Conservation (phyloP, 2,888 invertebrate species). For the Bursaphelenchus okinawaensis region DNA sequence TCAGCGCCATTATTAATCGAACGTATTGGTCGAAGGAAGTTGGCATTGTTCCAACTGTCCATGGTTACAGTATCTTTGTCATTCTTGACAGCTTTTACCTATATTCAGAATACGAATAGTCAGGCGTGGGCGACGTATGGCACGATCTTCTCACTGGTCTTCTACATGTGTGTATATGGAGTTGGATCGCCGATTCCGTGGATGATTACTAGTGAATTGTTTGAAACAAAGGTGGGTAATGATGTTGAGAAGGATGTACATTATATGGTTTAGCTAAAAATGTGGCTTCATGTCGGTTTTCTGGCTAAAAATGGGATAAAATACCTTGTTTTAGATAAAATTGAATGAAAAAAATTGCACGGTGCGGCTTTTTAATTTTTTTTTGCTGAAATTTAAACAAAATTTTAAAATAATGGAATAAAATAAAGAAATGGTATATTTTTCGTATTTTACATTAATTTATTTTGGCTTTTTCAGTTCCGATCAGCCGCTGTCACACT, state of each 20-base stretch:
- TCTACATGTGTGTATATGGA: constrained; percentile 57
- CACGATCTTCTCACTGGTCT: constrained; percentile 45
- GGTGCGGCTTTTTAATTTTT: too few relatives aligned
- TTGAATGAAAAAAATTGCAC: too few relatives aligned
- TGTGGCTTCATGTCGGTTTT: too few relatives aligned
- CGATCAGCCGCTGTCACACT: constrained; percentile 53
- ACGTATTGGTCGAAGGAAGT: constrained; percentile 59
- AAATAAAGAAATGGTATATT: too few relatives aligned
- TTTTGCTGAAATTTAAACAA: too few relatives aligned
- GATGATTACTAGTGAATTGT: constrained; percentile 56
- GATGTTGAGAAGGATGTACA: too few relatives aligned
- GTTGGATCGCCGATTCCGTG: constrained; percentile 56
- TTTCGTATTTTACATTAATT: constrained; percentile 1
- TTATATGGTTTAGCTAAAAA: too few relatives aligned
- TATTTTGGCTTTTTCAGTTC: constrained; percentile 32
- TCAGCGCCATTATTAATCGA: constrained; percentile 61
- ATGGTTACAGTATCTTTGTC: constrained; percentile 53
- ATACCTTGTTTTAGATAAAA: too few relatives aligned
- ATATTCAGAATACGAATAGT: constrained; percentile 37
- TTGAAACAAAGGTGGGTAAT: constrained; percentile 52
- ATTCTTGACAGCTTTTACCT: constrained; percentile 44
- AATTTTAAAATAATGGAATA: too few relatives aligned
- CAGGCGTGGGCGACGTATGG: constrained; percentile 50
- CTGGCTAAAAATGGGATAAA: too few relatives aligned
- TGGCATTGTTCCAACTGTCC: constrained; percentile 60